Percentiles rank a stretch among this genome's conserved stretches.
Evolutionary conservation across 2,113 vertebrate species (phyloP).

Genomic region (Cavia porcellus): DNA sequence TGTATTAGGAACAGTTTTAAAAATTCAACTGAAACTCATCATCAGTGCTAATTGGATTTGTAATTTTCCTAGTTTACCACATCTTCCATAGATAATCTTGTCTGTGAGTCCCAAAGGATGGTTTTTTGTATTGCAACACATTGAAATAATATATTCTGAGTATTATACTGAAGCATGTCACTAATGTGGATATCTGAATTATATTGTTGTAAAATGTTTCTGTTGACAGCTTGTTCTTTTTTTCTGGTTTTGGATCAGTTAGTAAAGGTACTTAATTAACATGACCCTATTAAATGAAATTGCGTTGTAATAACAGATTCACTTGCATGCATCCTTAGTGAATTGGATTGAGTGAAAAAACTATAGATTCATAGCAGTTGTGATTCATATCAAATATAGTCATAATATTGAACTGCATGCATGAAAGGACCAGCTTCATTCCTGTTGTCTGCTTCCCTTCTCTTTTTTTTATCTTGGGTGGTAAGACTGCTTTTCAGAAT

Average conservation of each 20-base stretch:
- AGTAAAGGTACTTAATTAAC: constrained; percentile 83
- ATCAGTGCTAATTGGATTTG: constrained; percentile 78
- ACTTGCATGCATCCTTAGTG: constrained; percentile 71
- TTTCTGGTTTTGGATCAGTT: constrained; percentile 58
- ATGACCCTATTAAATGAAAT: constrained; percentile 83
- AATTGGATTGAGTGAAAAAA: constrained; percentile 55
- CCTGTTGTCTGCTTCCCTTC: neutral
- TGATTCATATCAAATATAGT: neutral
- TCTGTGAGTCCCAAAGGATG: constrained; percentile 44
- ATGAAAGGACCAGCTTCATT: neutral
- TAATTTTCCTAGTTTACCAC: constrained; percentile 75
- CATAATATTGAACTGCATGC: neutral
- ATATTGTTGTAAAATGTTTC: constrained; percentile 53
- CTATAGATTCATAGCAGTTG: constrained; percentile 16
- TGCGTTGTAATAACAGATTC: constrained; percentile 77
- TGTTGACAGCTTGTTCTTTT: constrained; percentile 76
- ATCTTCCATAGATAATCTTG: constrained; percentile 52
- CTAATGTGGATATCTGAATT: constrained; percentile 68
- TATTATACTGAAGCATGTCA: constrained; percentile 26
- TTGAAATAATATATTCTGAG: constrained; percentile 75
- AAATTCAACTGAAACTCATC: constrained; percentile 58
- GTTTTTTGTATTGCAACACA: constrained; percentile 76
- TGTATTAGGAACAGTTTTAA: constrained; percentile 25
- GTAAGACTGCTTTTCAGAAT: constrained; percentile 38
- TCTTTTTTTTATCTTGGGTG: neutral